Percentiles rank a stretch among this genome's conserved stretches.
Evolutionary conservation across 2,888 invertebrate genomes (phyloP).

Genomic region (Hofmannophila pseudospretella): DNA sequence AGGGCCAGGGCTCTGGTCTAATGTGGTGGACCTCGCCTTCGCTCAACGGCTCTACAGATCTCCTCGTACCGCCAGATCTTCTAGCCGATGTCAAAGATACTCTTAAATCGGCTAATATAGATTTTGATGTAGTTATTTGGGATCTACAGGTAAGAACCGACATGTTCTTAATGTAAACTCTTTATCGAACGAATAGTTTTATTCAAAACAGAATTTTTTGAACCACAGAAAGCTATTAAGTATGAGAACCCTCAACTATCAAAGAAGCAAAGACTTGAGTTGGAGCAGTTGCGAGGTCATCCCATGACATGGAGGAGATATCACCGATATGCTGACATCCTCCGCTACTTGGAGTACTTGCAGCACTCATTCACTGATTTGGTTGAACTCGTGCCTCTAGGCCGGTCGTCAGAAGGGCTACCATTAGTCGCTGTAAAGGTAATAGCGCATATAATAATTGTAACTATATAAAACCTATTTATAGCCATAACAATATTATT

Average conservation of each 20-base stretch:
- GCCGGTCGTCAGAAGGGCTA: constrained; percentile 84
- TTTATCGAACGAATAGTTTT: too few species aligned
- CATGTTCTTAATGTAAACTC: too few species aligned
- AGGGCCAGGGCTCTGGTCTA: constrained; percentile 65
- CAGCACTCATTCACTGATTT: constrained; percentile 80
- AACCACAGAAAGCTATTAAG: constrained; percentile 79
- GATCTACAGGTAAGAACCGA: constrained; percentile 80
- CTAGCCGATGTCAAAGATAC: constrained; percentile 77
- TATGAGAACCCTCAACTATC: constrained; percentile 82
- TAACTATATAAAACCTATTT: too few species aligned
- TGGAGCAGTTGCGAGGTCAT: constrained; percentile 78
- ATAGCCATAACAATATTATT: too few species aligned
- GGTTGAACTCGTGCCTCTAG: constrained; percentile 83
- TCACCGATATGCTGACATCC: constrained; percentile 83
- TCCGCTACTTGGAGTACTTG: constrained; percentile 82
- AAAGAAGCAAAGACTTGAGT: constrained; percentile 77
- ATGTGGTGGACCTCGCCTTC: constrained; percentile 74
- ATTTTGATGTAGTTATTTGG: constrained; percentile 82
- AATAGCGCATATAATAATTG: constrained; percentile 6
- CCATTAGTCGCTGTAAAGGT: constrained; percentile 85
- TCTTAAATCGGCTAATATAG: constrained; percentile 79
- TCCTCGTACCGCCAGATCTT: constrained; percentile 84
- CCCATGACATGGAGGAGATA: constrained; percentile 85
- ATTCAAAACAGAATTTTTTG: too few species aligned
- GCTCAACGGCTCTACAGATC: constrained; percentile 79